Evolutionary conservation across 2,888 invertebrate species (phyloP).

Genomic region (Chloroclystis v-ata): DNA sequence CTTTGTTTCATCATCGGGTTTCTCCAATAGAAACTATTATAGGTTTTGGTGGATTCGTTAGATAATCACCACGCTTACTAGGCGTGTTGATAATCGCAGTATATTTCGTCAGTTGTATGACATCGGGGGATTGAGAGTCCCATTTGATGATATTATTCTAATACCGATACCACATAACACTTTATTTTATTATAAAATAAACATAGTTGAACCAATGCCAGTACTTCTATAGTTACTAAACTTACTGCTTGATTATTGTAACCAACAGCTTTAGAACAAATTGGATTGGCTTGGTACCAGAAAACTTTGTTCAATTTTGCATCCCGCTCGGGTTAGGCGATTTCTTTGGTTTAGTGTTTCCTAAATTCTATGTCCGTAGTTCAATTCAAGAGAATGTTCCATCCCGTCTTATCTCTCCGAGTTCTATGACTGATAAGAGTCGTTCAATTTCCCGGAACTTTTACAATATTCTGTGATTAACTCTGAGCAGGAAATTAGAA

Average conservation of each 20-base stretch:
- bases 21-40: too few species aligned
- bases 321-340: background rate
- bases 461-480: conserved; percentile 16
- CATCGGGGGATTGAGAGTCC: too few species aligned
- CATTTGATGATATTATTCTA: too few species aligned
- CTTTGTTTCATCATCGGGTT: too few species aligned
- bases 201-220: too few species aligned
- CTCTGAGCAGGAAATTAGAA: conserved; percentile 18
- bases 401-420: conserved; percentile 12
- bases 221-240: too few species aligned
- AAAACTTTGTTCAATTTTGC: conserved; percentile 1
- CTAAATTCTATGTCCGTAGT: conserved; percentile 6
- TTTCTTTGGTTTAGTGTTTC: conserved; percentile 1
- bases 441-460: conserved; percentile 16
- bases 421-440: conserved; percentile 14
- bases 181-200: too few species aligned
- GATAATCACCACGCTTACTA: too few species aligned
- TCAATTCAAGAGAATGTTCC: conserved; percentile 13
- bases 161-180: too few species aligned
- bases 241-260: background rate
- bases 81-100: too few species aligned
- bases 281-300: conserved; percentile 2
- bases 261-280: background rate
- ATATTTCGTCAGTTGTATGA: too few species aligned
- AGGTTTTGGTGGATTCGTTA: too few species aligned